These are phyloP conservation scores for Scortum barcoo DNA, from an alignment of 2,113 vertebrate species.

Conservation along the genomic window DNA sequence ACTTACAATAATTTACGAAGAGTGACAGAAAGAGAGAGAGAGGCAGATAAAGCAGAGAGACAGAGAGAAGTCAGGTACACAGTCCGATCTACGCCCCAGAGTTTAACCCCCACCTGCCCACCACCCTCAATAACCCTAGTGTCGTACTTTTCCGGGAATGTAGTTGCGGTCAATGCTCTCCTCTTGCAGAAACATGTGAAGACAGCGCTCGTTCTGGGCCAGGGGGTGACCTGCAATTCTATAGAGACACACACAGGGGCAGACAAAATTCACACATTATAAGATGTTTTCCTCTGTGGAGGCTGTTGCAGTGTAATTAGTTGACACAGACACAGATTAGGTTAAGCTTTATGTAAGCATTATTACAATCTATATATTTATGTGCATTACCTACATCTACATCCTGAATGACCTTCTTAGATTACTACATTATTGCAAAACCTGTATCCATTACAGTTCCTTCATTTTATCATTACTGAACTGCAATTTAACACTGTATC, in stretches of 20 bases:
- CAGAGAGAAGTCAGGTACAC: slow-evolving; percentile 66
- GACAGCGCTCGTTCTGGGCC: slow-evolving; percentile 99
- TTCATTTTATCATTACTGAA: no score
- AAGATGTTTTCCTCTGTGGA: background rate
- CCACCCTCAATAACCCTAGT: slow-evolving; percentile 85
- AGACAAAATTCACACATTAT: slow-evolving; percentile 9
- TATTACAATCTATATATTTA: background rate
- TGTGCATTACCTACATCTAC: no score
- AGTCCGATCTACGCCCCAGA: slow-evolving; percentile 55
- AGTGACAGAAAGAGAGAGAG: slow-evolving; percentile 53
- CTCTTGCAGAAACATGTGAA: slow-evolving; percentile 99
- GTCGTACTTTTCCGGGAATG: slow-evolving; percentile 98
- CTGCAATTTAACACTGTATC: no score
- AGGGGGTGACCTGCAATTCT: slow-evolving; percentile 98
- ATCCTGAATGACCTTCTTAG: no score
- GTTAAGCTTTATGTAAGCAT: background rate
- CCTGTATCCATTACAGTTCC: no score
- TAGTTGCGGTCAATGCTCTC: slow-evolving; percentile 98
- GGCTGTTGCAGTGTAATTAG: background rate
- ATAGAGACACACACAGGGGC: slow-evolving; percentile 56
- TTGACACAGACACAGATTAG: slow-evolving; percentile 12
- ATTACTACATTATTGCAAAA: no score
- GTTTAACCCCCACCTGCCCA: slow-evolving; percentile 55
- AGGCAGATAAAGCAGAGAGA: slow-evolving; percentile 28
- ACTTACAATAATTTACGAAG: slow-evolving; percentile 62